A percentile compares a stretch with the other conserved stretches of the same genome.
Conservation (phyloP, 1,140 invertebrate genomes). For the Pogonus chalceus region DNA sequence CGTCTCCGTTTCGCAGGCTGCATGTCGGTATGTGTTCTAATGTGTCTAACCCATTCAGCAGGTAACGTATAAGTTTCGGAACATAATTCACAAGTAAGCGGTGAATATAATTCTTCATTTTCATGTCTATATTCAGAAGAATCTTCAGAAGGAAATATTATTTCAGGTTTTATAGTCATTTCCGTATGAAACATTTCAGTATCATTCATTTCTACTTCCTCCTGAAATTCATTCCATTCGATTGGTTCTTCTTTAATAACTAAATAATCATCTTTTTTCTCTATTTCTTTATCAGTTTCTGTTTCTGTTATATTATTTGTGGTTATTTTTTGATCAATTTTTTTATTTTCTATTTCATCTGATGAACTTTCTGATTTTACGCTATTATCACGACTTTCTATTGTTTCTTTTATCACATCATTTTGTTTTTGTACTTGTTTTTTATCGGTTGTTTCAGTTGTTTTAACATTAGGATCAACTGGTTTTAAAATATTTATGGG, state of each 20-base stretch:
- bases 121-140: constrained; percentile 25
- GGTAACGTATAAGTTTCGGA: constrained; percentile 73
- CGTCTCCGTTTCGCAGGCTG: constrained; percentile 39
- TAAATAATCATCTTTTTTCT: constrained; percentile 31
- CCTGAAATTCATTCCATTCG: constrained; percentile 39
- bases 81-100: constrained; percentile 70
- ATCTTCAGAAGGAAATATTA: constrained; percentile 22
- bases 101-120: constrained; percentile 51
- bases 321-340: not conserved
- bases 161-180: constrained; percentile 44
- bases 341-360: constrained; percentile 12
- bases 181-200: constrained; percentile 43
- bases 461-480: not conserved
- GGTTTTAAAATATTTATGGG: not conserved
- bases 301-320: not conserved
- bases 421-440: constrained; percentile 7
- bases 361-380: constrained; percentile 9
- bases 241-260: constrained; percentile 44
- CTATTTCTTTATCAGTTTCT: constrained; percentile 12
- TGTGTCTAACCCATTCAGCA: constrained; percentile 68
- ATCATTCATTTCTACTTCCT: constrained; percentile 49
- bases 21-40: constrained; percentile 59
- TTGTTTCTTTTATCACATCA: constrained; percentile 15
- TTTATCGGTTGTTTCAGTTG: constrained; percentile 8
- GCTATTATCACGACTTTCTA: constrained; percentile 12